Conservation (phyloP, 2,797 vertebrate genomes). For the Melanotaenia maccullochi region DNA sequence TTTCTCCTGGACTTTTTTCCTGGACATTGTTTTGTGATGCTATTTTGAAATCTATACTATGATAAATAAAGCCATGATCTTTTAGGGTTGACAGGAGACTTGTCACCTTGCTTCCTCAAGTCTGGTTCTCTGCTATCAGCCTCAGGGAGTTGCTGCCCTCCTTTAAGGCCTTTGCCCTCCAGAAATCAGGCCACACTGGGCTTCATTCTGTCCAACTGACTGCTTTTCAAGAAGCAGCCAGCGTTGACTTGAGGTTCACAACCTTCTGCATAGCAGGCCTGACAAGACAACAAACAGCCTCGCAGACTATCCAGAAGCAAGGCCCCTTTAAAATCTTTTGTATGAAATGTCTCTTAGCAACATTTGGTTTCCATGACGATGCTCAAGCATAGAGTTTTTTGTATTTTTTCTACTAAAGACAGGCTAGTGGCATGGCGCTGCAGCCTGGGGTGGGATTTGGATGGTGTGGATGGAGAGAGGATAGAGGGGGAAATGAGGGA, state of each 20-base stretch:
- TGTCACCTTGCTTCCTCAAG: slow-evolving; percentile 29
- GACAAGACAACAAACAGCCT: slow-evolving; percentile 46
- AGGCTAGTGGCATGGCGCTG: slow-evolving; percentile 31
- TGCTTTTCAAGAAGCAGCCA: slow-evolving; percentile 48
- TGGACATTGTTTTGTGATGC: neutral
- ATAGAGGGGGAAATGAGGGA: neutral
- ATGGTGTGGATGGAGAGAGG: slow-evolving; percentile 34
- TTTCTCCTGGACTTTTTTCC: neutral
- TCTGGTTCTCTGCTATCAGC: slow-evolving; percentile 38
- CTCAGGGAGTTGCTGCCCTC: slow-evolving; percentile 26
- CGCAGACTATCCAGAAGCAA: slow-evolving; percentile 12
- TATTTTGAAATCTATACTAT: neutral
- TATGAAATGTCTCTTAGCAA: slow-evolving; percentile 20
- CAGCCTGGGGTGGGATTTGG: slow-evolving; percentile 61
- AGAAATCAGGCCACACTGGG: slow-evolving; percentile 24
- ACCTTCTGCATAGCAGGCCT: slow-evolving; percentile 48
- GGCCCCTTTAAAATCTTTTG: slow-evolving; percentile 9
- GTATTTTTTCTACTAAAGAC: slow-evolving; percentile 47
- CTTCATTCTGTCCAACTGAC: neutral
- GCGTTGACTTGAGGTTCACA: slow-evolving; percentile 24
- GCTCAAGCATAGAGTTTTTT: slow-evolving; percentile 17
- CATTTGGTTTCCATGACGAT: slow-evolving; percentile 61
- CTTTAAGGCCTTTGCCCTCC: slow-evolving; percentile 12
- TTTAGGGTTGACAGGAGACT: slow-evolving; percentile 29
- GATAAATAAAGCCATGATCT: slow-evolving; percentile 14